Evolutionary conservation across 2,113 vertebrate genomes (phyloP).

Genomic region (Macaca nemestrina): DNA sequence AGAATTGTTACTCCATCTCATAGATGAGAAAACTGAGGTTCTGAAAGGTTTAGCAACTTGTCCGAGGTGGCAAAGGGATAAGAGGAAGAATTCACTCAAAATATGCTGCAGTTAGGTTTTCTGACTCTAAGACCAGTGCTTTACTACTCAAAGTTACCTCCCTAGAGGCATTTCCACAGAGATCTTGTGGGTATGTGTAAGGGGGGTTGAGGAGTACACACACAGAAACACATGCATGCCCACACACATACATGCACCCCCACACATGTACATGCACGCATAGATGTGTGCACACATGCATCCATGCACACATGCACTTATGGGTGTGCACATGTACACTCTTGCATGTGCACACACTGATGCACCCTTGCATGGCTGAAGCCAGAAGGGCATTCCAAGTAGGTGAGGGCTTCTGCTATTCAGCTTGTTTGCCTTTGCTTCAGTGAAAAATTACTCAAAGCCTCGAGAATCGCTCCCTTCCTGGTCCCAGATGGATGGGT

Average conservation of each 20-base stretch:
- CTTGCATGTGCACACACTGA: background rate
- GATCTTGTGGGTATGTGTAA: no score
- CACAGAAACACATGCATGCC: accelerated
- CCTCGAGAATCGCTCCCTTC: background rate
- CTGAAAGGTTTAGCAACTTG: background rate
- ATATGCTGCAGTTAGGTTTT: background rate
- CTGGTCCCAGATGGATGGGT: background rate
- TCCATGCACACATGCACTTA: no score
- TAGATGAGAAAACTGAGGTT: background rate
- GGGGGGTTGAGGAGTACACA: accelerated
- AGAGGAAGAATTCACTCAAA: background rate
- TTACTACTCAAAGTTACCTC: background rate
- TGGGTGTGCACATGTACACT: background rate
- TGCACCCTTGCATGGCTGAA: background rate
- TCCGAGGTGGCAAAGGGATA: background rate
- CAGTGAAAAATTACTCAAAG: slow-evolving; percentile 34
- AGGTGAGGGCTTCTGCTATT: background rate
- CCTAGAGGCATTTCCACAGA: background rate
- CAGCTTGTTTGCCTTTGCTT: slow-evolving; percentile 2
- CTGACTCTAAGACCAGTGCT: background rate
- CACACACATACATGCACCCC: background rate
- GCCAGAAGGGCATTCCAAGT: background rate
- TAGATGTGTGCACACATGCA: no score
- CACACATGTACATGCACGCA: background rate
- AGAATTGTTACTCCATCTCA: background rate